These are phyloP conservation scores for Lutraria rhynchaena DNA, from an alignment of 1,140 invertebrate species.

Conservation along the genomic window DNA sequence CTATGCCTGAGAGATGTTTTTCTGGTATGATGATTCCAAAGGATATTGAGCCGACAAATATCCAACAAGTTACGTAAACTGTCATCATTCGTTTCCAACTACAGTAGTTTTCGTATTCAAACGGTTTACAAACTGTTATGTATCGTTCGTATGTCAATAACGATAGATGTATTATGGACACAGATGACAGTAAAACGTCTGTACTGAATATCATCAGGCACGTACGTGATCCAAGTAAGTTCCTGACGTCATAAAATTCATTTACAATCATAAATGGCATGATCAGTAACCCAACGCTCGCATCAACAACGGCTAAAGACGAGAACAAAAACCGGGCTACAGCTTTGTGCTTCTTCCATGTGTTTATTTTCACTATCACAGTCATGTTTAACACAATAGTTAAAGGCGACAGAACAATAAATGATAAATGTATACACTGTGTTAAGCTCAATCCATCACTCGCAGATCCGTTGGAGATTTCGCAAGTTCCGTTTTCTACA, in stretches of 20 bases:
- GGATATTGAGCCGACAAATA: background rate
- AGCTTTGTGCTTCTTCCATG: constrained; percentile 17
- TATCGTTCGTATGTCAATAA: constrained; percentile 48
- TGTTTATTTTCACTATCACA: constrained; percentile 2
- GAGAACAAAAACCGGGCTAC: constrained; percentile 35
- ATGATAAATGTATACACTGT: background rate
- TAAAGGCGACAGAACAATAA: constrained; percentile 1
- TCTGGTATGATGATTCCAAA: constrained; percentile 46
- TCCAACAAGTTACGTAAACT: constrained; percentile 9
- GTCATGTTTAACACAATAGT: constrained; percentile 34
- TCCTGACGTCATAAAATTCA: background rate
- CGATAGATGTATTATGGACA: constrained; percentile 24
- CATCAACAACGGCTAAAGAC: constrained; percentile 28
- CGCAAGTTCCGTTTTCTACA: too few relatives aligned
- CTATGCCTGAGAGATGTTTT: background rate
- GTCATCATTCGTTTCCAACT: constrained; percentile 7
- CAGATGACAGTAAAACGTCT: constrained; percentile 24
- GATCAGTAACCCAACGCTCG: constrained; percentile 29
- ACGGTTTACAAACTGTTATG: constrained; percentile 29
- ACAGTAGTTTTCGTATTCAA: constrained; percentile 21
- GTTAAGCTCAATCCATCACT: background rate
- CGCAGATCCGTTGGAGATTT: background rate
- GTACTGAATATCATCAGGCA: constrained; percentile 13
- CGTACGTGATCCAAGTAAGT: background rate
- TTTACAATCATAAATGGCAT: constrained; percentile 35